Percentiles rank a stretch among this genome's conserved stretches.
Evolutionary conservation across 2,888 invertebrate species (phyloP).

Genomic region (Hetaerina titia): DNA sequence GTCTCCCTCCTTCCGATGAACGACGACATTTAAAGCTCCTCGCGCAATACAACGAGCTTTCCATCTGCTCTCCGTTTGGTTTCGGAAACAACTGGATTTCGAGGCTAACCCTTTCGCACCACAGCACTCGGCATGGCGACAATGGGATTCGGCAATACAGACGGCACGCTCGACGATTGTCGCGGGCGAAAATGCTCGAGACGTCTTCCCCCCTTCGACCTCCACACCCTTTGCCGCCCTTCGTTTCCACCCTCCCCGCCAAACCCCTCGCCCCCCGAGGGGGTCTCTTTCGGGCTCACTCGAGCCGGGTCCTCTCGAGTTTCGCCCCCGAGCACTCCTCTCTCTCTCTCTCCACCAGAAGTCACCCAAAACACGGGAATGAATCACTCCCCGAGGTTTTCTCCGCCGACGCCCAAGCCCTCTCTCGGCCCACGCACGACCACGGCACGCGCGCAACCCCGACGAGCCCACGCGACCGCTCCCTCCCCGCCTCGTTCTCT

Average conservation of each 20-base stretch:
- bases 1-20: too few relatives aligned
- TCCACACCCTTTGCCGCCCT: not conserved
- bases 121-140: not conserved
- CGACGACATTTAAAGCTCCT: too few relatives aligned
- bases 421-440: not conserved
- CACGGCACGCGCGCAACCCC: not conserved
- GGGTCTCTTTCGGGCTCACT: not conserved
- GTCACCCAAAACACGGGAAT: conserved; percentile 30
- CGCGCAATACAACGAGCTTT: too few relatives aligned
- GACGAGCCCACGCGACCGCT: not conserved
- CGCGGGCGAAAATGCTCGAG: not conserved
- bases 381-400: conserved; percentile 6
- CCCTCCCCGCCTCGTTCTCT: not conserved
- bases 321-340: not conserved
- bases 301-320: not conserved
- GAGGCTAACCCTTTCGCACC: too few relatives aligned
- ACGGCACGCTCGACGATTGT: not conserved
- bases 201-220: not conserved
- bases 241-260: not conserved
- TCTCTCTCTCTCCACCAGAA: not conserved
- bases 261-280: not conserved
- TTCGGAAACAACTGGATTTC: too few relatives aligned
- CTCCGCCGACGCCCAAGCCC: not conserved
- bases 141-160: not conserved
- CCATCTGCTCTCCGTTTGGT: too few relatives aligned